phyloP scores from a whole-genome alignment of 2,888 invertebrate species.

The Azorinus chamasolen region DNA sequence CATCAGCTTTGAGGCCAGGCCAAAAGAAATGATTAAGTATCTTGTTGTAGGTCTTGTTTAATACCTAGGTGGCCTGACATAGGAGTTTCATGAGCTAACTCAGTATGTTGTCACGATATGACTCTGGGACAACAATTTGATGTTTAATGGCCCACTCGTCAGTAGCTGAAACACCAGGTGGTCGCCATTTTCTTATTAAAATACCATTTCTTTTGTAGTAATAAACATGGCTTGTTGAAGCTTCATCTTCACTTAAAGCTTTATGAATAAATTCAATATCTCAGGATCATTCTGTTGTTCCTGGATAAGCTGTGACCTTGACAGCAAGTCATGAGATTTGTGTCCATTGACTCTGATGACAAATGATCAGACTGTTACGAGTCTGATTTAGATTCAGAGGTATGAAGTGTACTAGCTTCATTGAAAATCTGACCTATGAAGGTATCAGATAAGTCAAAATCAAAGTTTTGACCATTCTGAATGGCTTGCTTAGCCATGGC shows the following conservation, averaged over 20 bases:
- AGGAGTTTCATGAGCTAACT: constrained; percentile 52
- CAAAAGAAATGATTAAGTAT: constrained; percentile 49
- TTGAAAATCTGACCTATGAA: constrained; percentile 12
- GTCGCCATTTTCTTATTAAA: constrained; percentile 57
- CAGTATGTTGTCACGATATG: constrained; percentile 34
- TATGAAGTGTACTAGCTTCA: constrained; percentile 6
- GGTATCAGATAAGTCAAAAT: constrained; percentile 22
- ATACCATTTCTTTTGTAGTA: constrained; percentile 43
- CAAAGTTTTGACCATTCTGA: not conserved
- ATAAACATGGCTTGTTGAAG: constrained; percentile 24
- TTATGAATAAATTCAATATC: constrained; percentile 29
- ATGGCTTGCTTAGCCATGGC: constrained; percentile 27
- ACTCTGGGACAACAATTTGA: constrained; percentile 50
- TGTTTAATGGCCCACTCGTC: constrained; percentile 48
- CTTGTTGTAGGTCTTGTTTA: constrained; percentile 44
- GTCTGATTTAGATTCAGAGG: not conserved
- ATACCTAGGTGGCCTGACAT: constrained; percentile 55
- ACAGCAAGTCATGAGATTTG: constrained; percentile 25
- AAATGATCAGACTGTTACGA: not conserved
- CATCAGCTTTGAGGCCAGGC: constrained; percentile 39
- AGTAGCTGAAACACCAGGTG: constrained; percentile 38
- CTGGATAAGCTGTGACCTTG: constrained; percentile 42
- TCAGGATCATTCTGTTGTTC: constrained; percentile 56
- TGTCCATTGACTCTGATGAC: too few species aligned
- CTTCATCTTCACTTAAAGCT: constrained; percentile 31